A percentile compares a stretch with the other conserved stretches of the same genome.
Evolutionary conservation across 1,140 invertebrate genomes (phyloP).

Genomic region (Lordiphosa stackelbergi): DNA sequence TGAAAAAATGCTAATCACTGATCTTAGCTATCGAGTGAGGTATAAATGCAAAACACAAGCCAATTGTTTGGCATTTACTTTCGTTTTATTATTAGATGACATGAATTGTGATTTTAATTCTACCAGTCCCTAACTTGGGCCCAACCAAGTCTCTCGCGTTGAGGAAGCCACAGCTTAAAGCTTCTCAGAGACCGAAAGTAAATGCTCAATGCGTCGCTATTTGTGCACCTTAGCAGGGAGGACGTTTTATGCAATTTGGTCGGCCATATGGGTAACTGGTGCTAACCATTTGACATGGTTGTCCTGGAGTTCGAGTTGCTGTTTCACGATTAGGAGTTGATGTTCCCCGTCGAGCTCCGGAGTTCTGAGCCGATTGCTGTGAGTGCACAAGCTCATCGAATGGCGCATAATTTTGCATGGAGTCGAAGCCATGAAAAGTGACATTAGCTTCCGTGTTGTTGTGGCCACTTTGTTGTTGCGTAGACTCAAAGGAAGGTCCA

Average conservation of each 20-base stretch:
- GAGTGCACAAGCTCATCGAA: slow-evolving; percentile 31
- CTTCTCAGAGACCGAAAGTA: no score
- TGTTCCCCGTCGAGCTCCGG: background rate
- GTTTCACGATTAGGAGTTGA: background rate
- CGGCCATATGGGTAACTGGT: slow-evolving; percentile 14
- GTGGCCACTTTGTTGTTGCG: background rate
- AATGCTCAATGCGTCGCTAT: no score
- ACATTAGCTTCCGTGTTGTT: background rate
- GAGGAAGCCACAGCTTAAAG: no score
- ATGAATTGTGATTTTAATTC: no score
- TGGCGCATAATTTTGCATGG: slow-evolving; percentile 39
- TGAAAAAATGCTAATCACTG: no score
- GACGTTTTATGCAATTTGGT: slow-evolving; percentile 1
- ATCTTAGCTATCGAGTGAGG: no score
- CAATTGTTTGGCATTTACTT: no score
- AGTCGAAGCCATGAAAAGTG: slow-evolving; percentile 32
- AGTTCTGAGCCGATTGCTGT: slow-evolving; percentile 1
- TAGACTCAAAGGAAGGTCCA: slow-evolving; percentile 13
- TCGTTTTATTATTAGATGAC: no score
- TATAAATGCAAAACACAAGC: no score
- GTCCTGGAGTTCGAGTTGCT: background rate
- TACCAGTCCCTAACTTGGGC: no score
- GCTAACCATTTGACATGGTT: slow-evolving; percentile 7
- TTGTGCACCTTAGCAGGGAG: slow-evolving; percentile 7
- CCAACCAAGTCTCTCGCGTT: no score